phyloP scores from a whole-genome alignment of 1,140 invertebrate species.

The Apis dorsata region DNA sequence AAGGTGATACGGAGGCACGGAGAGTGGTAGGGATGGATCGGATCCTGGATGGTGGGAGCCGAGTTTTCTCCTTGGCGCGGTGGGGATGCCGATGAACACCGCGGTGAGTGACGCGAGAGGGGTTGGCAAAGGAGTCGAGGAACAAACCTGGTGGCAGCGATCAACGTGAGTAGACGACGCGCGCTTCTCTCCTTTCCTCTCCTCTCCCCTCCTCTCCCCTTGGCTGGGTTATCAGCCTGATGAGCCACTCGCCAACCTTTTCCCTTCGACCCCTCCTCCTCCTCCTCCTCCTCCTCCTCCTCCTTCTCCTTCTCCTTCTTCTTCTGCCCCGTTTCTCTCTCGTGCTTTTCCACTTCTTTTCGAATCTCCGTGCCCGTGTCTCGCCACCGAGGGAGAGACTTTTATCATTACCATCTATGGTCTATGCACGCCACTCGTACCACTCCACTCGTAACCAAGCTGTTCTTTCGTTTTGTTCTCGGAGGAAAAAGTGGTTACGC shows the following conservation, averaged over 20 bases:
- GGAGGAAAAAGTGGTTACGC: too few species aligned
- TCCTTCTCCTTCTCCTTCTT: background rate
- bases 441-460: too few species aligned
- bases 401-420: constrained; percentile 41
- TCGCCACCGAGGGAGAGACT: constrained; percentile 30
- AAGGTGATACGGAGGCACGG: constrained; percentile 64
- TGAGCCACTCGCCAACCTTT: constrained; percentile 55
- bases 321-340: background rate
- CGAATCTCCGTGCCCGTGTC: constrained; percentile 4
- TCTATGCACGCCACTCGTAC: too few species aligned
- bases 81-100: constrained; percentile 61
- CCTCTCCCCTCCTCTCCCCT: constrained; percentile 2
- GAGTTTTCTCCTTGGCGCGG: constrained; percentile 14
- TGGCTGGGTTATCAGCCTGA: constrained; percentile 69
- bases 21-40: constrained; percentile 52
- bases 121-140: constrained; percentile 39
- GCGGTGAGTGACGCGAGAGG: constrained; percentile 32
- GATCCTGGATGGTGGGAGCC: constrained; percentile 34
- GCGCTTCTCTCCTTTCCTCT: constrained; percentile 73
- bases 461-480: too few species aligned
- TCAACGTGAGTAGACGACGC: constrained; percentile 77
- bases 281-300: background rate
- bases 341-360: background rate
- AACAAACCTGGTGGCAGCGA: constrained; percentile 71
- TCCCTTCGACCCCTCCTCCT: background rate